Evolutionary conservation across 2,888 invertebrate genomes (phyloP).

Genomic region (Hermodice carunculata): DNA sequence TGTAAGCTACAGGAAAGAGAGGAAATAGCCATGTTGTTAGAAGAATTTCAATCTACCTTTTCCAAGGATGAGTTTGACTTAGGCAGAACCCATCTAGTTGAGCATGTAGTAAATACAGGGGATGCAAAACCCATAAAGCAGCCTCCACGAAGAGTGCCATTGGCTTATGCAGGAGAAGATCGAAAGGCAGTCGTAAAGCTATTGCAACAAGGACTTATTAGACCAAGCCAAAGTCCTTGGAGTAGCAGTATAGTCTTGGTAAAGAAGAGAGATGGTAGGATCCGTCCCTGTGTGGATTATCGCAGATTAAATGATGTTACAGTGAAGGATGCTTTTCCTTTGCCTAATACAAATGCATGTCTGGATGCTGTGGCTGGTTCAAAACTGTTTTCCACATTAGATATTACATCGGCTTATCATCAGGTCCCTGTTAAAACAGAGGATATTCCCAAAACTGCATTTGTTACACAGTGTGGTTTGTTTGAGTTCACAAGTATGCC

Average conservation of each 20-base stretch:
- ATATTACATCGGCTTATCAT: too few species aligned
- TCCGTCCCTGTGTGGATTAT: too few species aligned
- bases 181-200: background rate
- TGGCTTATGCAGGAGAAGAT: background rate
- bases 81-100: background rate
- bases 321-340: too few species aligned
- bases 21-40: background rate
- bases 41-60: background rate
- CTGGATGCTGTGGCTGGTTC: too few species aligned
- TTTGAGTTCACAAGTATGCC: too few species aligned
- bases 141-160: background rate
- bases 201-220: background rate
- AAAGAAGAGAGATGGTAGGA: background rate
- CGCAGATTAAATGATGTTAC: too few species aligned
- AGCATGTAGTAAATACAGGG: background rate
- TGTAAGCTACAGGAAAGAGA: background rate
- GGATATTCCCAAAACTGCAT: too few species aligned
- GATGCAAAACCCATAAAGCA: background rate
- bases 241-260: background rate
- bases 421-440: too few species aligned
- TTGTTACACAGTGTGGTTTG: too few species aligned
- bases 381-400: too few species aligned
- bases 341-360: too few species aligned
- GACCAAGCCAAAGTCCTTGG: background rate
- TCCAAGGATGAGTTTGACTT: background rate